Conservation (phyloP, 2,113 vertebrate species). For the Xyrauchen texanus region DNA sequence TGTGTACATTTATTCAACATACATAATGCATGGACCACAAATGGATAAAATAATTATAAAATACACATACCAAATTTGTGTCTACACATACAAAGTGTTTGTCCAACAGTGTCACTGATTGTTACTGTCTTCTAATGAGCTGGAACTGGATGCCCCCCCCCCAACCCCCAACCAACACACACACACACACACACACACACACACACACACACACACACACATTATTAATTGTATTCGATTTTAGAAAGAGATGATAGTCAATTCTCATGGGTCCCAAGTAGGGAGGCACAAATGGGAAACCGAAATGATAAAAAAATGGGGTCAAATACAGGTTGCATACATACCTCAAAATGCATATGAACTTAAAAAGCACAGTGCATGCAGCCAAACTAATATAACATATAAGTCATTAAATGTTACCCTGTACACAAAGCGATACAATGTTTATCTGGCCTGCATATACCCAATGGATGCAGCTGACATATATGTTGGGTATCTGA, state of each 20-base stretch:
- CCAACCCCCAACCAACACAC: not conserved
- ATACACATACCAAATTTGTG: not conserved
- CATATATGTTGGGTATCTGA: slow-evolving; percentile 33
- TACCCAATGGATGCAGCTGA: not conserved
- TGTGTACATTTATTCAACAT: too few relatives aligned
- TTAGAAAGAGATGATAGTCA: slow-evolving; percentile 43
- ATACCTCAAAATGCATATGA: not conserved
- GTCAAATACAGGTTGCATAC: slow-evolving; percentile 11
- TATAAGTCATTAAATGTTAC: slow-evolving; percentile 38
- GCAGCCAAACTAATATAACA: not conserved
- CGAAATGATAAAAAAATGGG: not conserved
- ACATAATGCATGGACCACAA: too few relatives aligned
- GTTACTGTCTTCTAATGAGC: slow-evolving; percentile 3
- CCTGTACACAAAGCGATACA: slow-evolving; percentile 30
- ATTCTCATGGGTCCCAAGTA: slow-evolving; percentile 20
- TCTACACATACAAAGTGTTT: too few relatives aligned
- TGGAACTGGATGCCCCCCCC: slow-evolving; percentile 37
- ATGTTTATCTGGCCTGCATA: slow-evolving; percentile 47
- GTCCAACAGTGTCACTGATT: slow-evolving; percentile 38
- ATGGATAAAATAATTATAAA: not conserved
- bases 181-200: too few relatives aligned
- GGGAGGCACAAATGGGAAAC: too few relatives aligned
- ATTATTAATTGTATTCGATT: slow-evolving; percentile 51
- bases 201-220: too few relatives aligned
- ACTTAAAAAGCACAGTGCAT: slow-evolving; percentile 3